These are phyloP conservation scores for Anolis carolinensis DNA, from an alignment of 2,113 vertebrate species.

Conservation along the genomic window DNA sequence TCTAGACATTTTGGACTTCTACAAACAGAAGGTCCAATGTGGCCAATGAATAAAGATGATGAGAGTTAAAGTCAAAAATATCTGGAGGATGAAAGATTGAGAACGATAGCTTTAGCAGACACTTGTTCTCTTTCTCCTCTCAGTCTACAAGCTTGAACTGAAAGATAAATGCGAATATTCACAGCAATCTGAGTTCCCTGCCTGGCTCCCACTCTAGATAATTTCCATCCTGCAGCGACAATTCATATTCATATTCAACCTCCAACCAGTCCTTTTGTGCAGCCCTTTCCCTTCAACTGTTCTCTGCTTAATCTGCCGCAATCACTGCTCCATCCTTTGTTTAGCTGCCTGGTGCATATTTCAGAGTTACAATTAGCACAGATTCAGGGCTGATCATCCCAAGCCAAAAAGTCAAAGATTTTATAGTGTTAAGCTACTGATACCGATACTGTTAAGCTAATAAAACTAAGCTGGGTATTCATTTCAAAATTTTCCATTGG, in stretches of 20 bases:
- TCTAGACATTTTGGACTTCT: background rate
- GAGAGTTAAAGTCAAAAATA: no score
- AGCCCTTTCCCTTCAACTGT: background rate
- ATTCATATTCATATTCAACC: background rate
- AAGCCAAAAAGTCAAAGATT: background rate
- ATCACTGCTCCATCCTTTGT: background rate
- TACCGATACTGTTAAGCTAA: no score
- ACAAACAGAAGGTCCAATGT: no score
- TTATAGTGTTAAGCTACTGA: no score
- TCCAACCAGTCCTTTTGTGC: background rate
- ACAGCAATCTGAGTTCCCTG: background rate
- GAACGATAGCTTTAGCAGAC: no score
- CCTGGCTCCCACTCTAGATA: background rate
- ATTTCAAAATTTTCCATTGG: no score
- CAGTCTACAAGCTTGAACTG: background rate
- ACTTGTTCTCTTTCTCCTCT: background rate
- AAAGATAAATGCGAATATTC: background rate
- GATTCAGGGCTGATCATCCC: background rate
- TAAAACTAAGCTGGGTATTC: no score
- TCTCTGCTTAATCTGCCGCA: background rate
- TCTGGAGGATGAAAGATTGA: no score
- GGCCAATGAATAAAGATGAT: no score
- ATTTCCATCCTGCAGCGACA: background rate
- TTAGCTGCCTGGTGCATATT: background rate
- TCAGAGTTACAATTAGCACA: background rate